Conservation (phyloP, 2,113 vertebrate species). For the Laticauda laticaudata region DNA sequence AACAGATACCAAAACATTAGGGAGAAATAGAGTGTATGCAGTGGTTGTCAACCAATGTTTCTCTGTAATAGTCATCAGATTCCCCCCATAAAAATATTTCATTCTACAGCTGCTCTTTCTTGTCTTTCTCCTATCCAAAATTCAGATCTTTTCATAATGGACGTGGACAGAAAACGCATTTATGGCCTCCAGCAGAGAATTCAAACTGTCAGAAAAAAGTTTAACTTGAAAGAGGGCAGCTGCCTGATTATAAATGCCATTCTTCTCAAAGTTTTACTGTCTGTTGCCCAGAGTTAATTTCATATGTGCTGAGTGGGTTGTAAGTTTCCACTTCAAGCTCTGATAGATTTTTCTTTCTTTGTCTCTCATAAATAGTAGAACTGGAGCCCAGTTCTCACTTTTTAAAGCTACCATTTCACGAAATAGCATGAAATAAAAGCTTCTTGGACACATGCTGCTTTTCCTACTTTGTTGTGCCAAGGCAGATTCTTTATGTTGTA, state of each 20-base stretch:
- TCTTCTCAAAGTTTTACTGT: not conserved
- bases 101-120: not conserved
- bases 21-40: not conserved
- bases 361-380: not conserved
- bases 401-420: not conserved
- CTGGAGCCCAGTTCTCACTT: slow-evolving; percentile 5
- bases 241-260: not conserved
- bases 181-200: slow-evolving; percentile 4
- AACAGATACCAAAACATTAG: not conserved
- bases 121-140: not conserved
- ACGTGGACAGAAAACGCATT: not conserved
- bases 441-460: not conserved
- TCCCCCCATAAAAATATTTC: not conserved
- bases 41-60: not conserved
- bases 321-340: not conserved
- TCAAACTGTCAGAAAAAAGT: slow-evolving; percentile 9
- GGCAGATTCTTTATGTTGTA: not conserved
- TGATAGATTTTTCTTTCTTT: not conserved
- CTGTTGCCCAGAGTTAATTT: not conserved
- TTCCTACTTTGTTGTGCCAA: not conserved
- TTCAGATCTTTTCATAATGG: not conserved
- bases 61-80: not conserved
- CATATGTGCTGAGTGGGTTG: not conserved
- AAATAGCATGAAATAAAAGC: not conserved
- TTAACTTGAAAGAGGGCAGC: slow-evolving; percentile 2